These are phyloP conservation scores for Bradynema listronoti DNA, from an alignment of 1,140 invertebrate genomes.

Conservation along the genomic window DNA sequence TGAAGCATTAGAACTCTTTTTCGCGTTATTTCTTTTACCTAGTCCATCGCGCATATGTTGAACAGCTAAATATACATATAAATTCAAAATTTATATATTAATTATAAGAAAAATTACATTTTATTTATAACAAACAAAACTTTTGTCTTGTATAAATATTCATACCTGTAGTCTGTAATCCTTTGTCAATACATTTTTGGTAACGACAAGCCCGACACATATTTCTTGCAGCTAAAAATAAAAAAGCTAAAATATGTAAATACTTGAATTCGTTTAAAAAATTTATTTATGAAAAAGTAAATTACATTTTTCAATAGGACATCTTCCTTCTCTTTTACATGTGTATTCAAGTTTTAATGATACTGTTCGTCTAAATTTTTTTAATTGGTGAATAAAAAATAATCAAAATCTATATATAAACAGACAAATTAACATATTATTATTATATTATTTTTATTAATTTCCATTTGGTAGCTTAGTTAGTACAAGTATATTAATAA, in stretches of 20 bases:
- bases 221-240: slow-evolving; percentile 37
- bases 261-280: slow-evolving; percentile 12
- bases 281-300: background rate
- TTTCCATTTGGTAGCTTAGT: background rate
- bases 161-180: slow-evolving; percentile 41
- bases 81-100: no score
- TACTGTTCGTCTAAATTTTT: slow-evolving; percentile 36
- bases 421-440: no score
- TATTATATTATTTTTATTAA: no score
- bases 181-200: slow-evolving; percentile 34
- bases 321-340: slow-evolving; percentile 32
- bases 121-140: no score
- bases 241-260: background rate
- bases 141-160: background rate
- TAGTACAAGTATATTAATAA: background rate
- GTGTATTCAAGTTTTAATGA: slow-evolving; percentile 39
- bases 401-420: background rate
- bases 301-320: slow-evolving; percentile 37
- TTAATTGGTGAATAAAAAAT: slow-evolving; percentile 8
- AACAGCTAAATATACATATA: slow-evolving; percentile 23
- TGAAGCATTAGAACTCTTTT: slow-evolving; percentile 17
- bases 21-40: slow-evolving; percentile 39
- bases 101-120: no score
- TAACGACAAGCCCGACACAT: slow-evolving; percentile 43
- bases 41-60: slow-evolving; percentile 42